phyloP scores from a whole-genome alignment of 2,888 invertebrate genomes.

The Volucella inanis region DNA sequence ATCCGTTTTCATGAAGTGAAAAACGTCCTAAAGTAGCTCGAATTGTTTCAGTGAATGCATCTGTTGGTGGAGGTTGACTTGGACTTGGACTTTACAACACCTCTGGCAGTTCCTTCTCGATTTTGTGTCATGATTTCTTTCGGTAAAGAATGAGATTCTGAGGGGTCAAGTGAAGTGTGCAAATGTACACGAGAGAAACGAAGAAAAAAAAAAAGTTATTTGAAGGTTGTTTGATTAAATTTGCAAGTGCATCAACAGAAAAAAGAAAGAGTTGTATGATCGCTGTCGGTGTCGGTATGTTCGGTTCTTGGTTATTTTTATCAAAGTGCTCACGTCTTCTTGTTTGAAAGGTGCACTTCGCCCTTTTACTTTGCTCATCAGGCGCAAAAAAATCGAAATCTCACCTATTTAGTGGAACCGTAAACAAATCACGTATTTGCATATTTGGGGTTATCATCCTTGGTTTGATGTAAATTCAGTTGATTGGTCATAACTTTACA shows the following conservation, averaged over 20 bases:
- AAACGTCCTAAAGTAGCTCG: conserved; percentile 22
- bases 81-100: conserved; percentile 44
- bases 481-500: neutral
- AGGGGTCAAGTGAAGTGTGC: conserved; percentile 19
- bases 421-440: conserved; percentile 55
- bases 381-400: neutral
- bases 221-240: conserved; percentile 72
- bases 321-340: conserved; percentile 26
- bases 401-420: conserved; percentile 23
- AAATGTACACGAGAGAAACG: conserved; percentile 33
- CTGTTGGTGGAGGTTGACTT: conserved; percentile 53
- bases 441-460: conserved; percentile 8
- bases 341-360: conserved; percentile 26
- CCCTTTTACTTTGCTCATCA: conserved; percentile 32
- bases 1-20: conserved; percentile 46
- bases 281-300: conserved; percentile 37
- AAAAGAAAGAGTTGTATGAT: conserved; percentile 5
- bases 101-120: conserved; percentile 51
- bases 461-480: conserved; percentile 13
- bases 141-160: neutral
- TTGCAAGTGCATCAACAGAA: conserved; percentile 45
- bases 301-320: conserved; percentile 30
- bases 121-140: conserved; percentile 37
- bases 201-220: conserved; percentile 56
- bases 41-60: conserved; percentile 40